phyloP scores from a whole-genome alignment of 2,888 invertebrate species.

The Parthenolecanium corni region DNA sequence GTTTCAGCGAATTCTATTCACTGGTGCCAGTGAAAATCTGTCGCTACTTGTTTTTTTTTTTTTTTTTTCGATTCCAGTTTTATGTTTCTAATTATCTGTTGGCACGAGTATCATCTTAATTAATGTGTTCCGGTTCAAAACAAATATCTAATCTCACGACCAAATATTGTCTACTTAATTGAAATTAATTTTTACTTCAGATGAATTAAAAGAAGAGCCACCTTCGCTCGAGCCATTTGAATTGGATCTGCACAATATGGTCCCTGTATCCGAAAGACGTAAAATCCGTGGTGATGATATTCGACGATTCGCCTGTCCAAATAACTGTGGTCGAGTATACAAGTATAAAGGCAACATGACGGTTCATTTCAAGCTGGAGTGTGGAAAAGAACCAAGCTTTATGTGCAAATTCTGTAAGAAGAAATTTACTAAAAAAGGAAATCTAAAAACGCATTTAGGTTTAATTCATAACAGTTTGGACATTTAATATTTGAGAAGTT shows the following conservation, averaged over 20 bases:
- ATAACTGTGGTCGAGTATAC: constrained; percentile 33
- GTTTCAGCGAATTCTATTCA: too few species aligned
- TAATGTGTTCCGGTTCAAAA: too few species aligned
- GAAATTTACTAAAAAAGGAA: constrained; percentile 40
- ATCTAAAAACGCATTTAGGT: constrained; percentile 31
- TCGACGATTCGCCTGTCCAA: constrained; percentile 6
- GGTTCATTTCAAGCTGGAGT: constrained; percentile 38
- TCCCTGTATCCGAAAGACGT: neutral
- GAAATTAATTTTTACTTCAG: too few species aligned
- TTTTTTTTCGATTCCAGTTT: too few species aligned
- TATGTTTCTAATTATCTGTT: too few species aligned
- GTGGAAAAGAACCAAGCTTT: constrained; percentile 56
- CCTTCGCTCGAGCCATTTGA: neutral
- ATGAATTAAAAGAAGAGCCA: too few species aligned
- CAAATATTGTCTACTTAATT: too few species aligned
- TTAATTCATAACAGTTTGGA: constrained; percentile 14
- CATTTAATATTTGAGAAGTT: neutral
- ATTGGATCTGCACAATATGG: neutral
- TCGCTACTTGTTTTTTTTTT: too few species aligned
- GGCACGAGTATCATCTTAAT: too few species aligned
- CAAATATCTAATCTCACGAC: too few species aligned
- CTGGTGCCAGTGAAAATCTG: too few species aligned
- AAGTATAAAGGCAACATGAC: constrained; percentile 35
- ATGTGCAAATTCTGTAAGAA: constrained; percentile 62
- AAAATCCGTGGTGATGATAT: neutral